Evolutionary conservation across 53 echinoderm and acorn worm species (phyloP).

Genomic region (Patiria pectinifera): DNA sequence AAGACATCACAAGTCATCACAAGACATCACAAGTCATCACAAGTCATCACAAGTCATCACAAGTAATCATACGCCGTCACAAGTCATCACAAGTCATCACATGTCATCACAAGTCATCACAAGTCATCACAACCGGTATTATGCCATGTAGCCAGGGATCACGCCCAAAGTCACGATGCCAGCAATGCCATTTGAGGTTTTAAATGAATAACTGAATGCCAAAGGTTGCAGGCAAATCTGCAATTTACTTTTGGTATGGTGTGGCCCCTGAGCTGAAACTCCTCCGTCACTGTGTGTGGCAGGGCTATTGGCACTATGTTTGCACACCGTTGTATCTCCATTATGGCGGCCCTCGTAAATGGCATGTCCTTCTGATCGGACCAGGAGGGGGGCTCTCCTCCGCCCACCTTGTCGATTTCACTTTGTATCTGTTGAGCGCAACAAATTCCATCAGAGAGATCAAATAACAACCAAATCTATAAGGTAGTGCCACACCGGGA

Average conservation of each 20-base stretch:
- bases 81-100: no score
- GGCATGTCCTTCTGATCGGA: constrained; percentile 52
- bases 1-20: no score
- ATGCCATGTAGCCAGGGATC: no score
- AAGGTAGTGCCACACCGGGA: no score
- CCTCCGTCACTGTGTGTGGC: constrained; percentile 36
- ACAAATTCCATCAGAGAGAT: background rate
- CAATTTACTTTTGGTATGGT: constrained; percentile 10
- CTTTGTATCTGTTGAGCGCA: constrained; percentile 34
- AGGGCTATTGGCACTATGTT: constrained; percentile 44
- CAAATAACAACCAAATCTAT: background rate
- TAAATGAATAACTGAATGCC: background rate
- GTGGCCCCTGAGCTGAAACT: background rate
- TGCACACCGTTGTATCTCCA: constrained; percentile 62
- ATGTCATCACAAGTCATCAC: no score
- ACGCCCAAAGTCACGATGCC: no score
- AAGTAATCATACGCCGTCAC: no score
- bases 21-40: no score
- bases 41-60: no score
- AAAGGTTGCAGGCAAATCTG: background rate
- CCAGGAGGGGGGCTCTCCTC: constrained; percentile 35
- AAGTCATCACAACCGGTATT: no score
- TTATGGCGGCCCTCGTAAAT: constrained; percentile 56
- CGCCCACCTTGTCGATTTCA: constrained; percentile 57
- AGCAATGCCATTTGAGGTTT: background rate